Percentiles rank a stretch among this genome's conserved stretches.
phyloP scores from a whole-genome alignment of 2,797 vertebrate species.

The Chaetophractus vellerosus region DNA sequence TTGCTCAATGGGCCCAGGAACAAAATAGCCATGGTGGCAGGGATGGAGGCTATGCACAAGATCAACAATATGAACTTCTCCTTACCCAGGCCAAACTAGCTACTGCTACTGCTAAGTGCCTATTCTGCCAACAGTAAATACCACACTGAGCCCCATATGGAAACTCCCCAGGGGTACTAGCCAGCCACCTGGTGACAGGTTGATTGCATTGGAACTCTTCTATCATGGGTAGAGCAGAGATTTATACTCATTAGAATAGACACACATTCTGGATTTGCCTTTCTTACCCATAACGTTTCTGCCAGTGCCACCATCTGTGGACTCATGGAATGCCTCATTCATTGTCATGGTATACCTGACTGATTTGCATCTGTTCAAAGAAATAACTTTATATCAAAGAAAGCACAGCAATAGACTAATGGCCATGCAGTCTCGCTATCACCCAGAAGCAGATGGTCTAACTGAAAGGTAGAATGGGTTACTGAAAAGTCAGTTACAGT shows the following conservation, averaged over 20 bases:
- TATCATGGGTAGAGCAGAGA: neutral
- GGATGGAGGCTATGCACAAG: no score
- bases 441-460: neutral
- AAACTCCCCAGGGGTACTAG: no score
- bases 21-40: no score
- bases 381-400: neutral
- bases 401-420: neutral
- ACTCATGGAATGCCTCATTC: neutral
- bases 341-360: neutral
- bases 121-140: no score
- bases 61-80: no score
- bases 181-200: no score
- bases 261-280: neutral
- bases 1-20: no score
- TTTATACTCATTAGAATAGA: neutral
- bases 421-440: neutral
- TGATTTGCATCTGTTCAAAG: neutral
- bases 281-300: neutral
- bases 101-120: no score
- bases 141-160: no score
- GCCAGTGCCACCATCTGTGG: neutral
- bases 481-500: neutral
- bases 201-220: neutral
- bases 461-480: neutral
- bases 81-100: no score